These are phyloP conservation scores for Ectemnius continuus DNA, from an alignment of 2,888 invertebrate genomes.

Conservation along the genomic window DNA sequence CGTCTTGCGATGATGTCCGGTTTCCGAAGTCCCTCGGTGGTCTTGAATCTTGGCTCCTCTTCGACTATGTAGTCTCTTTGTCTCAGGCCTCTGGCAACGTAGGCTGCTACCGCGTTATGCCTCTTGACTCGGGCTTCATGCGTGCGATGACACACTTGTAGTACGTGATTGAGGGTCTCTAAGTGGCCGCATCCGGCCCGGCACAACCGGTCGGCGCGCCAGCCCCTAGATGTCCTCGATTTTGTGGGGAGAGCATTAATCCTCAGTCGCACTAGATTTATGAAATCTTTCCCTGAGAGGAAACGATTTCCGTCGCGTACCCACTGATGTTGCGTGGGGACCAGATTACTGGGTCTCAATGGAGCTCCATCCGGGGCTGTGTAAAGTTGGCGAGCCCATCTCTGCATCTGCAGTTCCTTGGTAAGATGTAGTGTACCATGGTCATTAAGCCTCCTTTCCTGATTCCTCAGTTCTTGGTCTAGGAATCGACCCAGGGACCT, in stretches of 20 bases:
- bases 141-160: constrained; percentile 3
- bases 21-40: constrained; percentile 11
- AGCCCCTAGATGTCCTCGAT: constrained; percentile 3
- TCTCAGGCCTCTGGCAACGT: not conserved
- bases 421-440: not conserved
- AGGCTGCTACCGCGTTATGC: not conserved
- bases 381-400: not conserved
- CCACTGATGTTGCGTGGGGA: constrained; percentile 5
- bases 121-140: not conserved
- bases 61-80: not conserved
- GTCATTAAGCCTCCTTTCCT: not conserved
- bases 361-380: not conserved
- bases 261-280: constrained; percentile 2
- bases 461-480: not conserved
- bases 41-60: not conserved
- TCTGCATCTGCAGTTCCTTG: not conserved
- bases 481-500: constrained; percentile 5
- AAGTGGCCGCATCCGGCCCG: not conserved
- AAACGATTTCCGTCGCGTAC: not conserved
- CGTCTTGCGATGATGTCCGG: not conserved
- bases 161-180: constrained; percentile 9
- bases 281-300: not conserved
- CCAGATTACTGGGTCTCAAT: not conserved
- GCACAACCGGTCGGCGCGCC: not conserved
- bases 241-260: constrained; percentile 13